These are phyloP conservation scores for Callimorpha dominula DNA, from an alignment of 2,888 invertebrate genomes.

Conservation along the genomic window DNA sequence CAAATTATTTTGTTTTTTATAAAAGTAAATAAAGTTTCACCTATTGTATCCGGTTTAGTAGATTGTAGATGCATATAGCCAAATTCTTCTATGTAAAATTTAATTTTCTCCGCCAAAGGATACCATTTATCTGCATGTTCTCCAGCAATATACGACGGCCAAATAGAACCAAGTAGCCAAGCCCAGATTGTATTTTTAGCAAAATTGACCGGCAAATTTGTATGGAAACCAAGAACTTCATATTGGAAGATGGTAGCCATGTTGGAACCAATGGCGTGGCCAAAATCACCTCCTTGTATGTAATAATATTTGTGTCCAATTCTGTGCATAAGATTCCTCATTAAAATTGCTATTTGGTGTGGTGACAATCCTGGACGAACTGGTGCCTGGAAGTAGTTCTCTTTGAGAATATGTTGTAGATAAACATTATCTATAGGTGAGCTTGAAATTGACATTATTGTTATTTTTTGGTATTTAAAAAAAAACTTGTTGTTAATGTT, in stretches of 20 bases:
- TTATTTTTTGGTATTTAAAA: no score
- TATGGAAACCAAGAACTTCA: constrained; percentile 86
- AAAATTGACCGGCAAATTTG: constrained; percentile 87
- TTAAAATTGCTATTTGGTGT: constrained; percentile 86
- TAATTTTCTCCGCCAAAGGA: constrained; percentile 74
- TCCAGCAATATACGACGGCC: constrained; percentile 82
- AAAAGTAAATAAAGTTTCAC: constrained; percentile 75
- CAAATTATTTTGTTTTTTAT: no score
- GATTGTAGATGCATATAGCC: constrained; percentile 91
- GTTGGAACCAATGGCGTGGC: constrained; percentile 87
- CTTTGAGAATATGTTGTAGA: neutral
- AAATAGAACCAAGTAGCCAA: constrained; percentile 78
- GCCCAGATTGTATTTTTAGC: constrained; percentile 62
- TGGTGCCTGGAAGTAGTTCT: constrained; percentile 70
- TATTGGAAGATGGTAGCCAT: constrained; percentile 89
- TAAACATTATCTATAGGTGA: no score
- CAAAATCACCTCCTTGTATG: constrained; percentile 93
- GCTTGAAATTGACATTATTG: no score
- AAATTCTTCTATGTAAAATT: constrained; percentile 77
- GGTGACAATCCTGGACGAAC: constrained; percentile 87
- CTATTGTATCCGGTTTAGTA: constrained; percentile 94
- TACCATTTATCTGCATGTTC: constrained; percentile 82
- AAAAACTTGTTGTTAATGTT: neutral
- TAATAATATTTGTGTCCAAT: constrained; percentile 89
- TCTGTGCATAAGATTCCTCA: constrained; percentile 90